Base-by-base conservation (phyloP, 2,113 vertebrate genomes). In the Erythrocercus mccallii region DNA sequence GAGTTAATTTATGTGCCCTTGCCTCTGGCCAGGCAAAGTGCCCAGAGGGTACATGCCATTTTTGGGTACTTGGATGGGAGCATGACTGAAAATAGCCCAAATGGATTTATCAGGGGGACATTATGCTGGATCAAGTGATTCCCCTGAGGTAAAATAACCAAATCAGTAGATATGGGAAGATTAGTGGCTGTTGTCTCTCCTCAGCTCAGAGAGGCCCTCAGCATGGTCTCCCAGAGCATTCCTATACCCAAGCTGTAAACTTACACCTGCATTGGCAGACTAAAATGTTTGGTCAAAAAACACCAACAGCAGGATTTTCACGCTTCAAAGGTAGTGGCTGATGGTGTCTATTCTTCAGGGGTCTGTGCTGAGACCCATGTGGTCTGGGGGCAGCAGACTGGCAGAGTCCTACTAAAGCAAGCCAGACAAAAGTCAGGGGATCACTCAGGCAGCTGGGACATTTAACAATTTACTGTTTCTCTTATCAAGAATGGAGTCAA, bases 11-110 rank as follows among this genome's bases (percentile, higher is more conserved):
- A 61, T 1, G 1, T 27, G 48, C 44, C 42, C 61, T 82, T 79
- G 51, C 69, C 80, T 31, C 37, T 60, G 70, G 38, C 53, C 33
- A 48, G 50, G 58, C 58, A 30, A 77, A 84, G 58, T 23, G 35
- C n/a, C 51, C 62, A 20, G 53, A 79, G 47, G 10, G 19, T 20
- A 50, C 0, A 0, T 15, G 33, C 33, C 72, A 25, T 48, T 72
- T 89, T n/a, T 47, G 44, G 20, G 57, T 57, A 71, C 62, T 14
- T 22, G n/a, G 66, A 89, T 2, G 6, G 66, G 20, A 66, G 5
- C 15, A 27, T 38, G 56, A 89, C 24, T 76, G 42, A 71, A 91
- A 86, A 86, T 4, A 79, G 47, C 42, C 68, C 79, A 44, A 6
- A 11, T 4, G 25, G 62, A 72, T 76, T 83, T 76, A 50, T n/a